Evolutionary conservation across 2,888 invertebrate species (phyloP).

Genomic region (Balanococcus diminutus): DNA sequence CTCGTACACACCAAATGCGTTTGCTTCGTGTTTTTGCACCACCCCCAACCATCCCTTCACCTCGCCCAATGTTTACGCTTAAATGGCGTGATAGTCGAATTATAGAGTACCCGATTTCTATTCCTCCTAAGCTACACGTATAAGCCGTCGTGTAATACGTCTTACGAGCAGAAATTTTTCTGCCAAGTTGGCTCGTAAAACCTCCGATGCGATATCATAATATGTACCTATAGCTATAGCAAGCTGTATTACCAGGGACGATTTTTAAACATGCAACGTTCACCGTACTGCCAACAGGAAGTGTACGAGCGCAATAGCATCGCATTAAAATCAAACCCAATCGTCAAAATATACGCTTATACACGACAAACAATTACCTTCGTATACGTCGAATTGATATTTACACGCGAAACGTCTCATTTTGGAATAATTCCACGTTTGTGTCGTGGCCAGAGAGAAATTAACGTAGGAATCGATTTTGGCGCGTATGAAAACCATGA

Average conservation of each 20-base stretch:
- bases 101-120: not conserved
- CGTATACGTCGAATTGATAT: not conserved
- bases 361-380: not conserved
- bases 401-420: no score
- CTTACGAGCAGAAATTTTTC: not conserved
- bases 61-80: conserved; percentile 1
- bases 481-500: no score
- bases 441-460: no score
- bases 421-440: no score
- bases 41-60: no score
- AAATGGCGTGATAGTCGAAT: conserved; percentile 27
- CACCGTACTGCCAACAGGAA: not conserved
- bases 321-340: not conserved
- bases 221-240: no score
- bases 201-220: not conserved
- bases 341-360: not conserved
- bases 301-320: not conserved
- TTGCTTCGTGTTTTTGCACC: not conserved
- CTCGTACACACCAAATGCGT: conserved; percentile 1
- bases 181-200: conserved; percentile 1
- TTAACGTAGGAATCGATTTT: no score
- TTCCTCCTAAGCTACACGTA: not conserved
- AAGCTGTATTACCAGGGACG: not conserved
- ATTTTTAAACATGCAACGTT: not conserved
- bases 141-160: not conserved